Evolutionary conservation across 2,797 vertebrate species (phyloP).

Genomic region (Microhierax caerulescens): DNA sequence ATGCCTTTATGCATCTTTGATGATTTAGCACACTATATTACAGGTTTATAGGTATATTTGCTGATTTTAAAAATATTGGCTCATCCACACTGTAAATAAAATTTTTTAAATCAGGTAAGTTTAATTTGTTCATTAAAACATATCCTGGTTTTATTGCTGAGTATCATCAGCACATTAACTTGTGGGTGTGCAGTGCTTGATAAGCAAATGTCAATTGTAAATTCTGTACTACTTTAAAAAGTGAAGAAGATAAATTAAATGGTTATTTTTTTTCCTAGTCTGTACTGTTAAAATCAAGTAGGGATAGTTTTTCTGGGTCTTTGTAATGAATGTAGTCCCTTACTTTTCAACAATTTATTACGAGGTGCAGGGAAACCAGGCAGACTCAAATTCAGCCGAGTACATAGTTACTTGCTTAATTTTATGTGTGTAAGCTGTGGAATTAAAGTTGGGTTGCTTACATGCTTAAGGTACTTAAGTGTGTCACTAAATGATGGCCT

Average conservation of each 20-base stretch:
- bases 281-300: neutral
- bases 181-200: neutral
- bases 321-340: neutral
- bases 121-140: neutral
- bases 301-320: neutral
- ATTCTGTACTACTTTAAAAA: neutral
- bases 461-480: neutral
- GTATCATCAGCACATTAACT: neutral
- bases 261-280: neutral
- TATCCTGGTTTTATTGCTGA: neutral
- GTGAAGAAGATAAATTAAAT: neutral
- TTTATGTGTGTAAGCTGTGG: neutral
- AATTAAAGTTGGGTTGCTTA: neutral
- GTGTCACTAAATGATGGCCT: neutral
- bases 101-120: neutral
- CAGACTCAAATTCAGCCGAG: neutral
- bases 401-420: neutral
- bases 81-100: neutral
- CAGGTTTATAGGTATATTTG: neutral
- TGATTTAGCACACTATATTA: neutral
- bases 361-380: neutral
- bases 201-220: neutral
- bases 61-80: neutral
- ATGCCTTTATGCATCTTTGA: neutral
- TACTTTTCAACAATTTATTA: neutral